phyloP scores from a whole-genome alignment of 1,140 invertebrate species.

The Dinoponera quadriceps region DNA sequence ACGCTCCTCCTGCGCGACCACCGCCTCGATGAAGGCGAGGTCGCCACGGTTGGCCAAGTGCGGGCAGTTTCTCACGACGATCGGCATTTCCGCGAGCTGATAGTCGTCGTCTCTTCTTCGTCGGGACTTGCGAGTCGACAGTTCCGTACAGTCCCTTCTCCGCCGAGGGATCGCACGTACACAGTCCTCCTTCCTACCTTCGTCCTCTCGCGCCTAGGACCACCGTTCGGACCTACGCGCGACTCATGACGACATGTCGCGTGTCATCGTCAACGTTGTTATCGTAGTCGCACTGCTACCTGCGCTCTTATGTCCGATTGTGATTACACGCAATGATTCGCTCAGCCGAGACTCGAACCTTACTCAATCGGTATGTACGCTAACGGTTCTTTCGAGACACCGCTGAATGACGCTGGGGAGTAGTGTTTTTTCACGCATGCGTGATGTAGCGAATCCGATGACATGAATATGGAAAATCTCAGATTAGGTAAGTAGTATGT shows the following conservation, averaged over 20 bases:
- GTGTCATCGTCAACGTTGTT: background rate
- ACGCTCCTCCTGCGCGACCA: constrained; percentile 77
- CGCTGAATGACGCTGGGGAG: no score
- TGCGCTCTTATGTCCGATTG: no score
- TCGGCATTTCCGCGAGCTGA: constrained; percentile 76
- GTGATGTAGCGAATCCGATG: no score
- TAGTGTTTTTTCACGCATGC: no score
- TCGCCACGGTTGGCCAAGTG: constrained; percentile 79
- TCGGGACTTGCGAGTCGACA: constrained; percentile 8
- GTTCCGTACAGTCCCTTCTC: constrained; percentile 2
- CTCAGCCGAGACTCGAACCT: no score
- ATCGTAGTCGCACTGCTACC: no score
- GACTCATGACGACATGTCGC: constrained; percentile 42
- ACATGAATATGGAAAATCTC: no score
- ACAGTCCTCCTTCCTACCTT: background rate
- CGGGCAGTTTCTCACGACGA: constrained; percentile 80
- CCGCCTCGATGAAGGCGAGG: constrained; percentile 77
- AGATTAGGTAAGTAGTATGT: no score
- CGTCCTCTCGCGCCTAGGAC: background rate
- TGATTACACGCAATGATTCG: no score
- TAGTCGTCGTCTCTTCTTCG: constrained; percentile 4
- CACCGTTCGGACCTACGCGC: constrained; percentile 44
- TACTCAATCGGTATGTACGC: no score
- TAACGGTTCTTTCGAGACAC: no score
- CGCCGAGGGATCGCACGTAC: constrained; percentile 27